Conservation (phyloP, 2,113 vertebrate species). For the Motacilla alba region DNA sequence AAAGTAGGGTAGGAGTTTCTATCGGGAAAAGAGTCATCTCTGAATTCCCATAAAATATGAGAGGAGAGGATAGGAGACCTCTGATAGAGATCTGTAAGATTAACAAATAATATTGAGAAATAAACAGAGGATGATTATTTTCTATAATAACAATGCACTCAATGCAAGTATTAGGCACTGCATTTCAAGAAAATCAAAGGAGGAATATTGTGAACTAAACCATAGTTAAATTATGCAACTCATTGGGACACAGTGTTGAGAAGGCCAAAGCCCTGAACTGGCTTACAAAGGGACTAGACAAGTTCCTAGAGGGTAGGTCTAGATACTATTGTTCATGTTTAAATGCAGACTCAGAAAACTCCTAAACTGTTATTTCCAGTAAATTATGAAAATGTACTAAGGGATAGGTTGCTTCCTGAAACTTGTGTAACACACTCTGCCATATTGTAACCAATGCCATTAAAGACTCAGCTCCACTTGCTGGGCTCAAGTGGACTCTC, state of each 20-base stretch:
- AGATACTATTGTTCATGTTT: background rate
- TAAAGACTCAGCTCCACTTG: background rate
- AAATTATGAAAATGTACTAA: background rate
- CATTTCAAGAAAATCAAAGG: background rate
- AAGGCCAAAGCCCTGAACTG: background rate
- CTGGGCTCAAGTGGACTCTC: background rate
- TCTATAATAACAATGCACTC: background rate
- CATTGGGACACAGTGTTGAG: background rate
- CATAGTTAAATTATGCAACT: background rate
- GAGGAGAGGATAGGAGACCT: background rate
- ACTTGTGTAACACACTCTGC: background rate
- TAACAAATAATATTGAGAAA: background rate
- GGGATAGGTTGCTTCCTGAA: background rate
- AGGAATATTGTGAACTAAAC: background rate
- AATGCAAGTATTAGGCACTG: background rate
- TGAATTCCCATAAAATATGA: background rate
- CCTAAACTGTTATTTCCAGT: background rate
- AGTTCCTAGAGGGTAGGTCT: background rate
- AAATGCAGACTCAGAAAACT: background rate
- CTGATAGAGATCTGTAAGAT: background rate
- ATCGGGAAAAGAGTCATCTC: background rate
- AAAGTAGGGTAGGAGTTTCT: background rate
- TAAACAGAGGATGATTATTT: background rate
- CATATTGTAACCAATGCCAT: background rate
- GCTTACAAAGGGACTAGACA: background rate